Evolutionary conservation across 2,113 vertebrate species (phyloP).

Genomic region (Melospiza georgiana): DNA sequence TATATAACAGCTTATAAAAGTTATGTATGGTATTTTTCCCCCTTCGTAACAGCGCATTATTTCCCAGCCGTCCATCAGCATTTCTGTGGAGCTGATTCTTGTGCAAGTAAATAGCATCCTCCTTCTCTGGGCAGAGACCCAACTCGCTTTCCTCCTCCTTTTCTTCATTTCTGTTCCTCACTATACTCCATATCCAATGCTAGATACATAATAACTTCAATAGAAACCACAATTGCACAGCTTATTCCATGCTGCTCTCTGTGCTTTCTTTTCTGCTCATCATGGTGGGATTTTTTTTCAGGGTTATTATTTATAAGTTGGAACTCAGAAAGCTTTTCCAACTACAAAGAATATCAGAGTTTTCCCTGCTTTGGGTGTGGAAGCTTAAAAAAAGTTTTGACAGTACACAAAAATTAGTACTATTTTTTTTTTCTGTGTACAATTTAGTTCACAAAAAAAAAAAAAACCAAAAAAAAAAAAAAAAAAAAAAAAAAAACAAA

Average conservation of each 20-base stretch:
- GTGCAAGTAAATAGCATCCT: background rate
- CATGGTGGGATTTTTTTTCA: background rate
- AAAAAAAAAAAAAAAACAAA: no score
- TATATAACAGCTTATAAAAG: background rate
- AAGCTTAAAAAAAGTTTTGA: background rate
- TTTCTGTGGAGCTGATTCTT: background rate
- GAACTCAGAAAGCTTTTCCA: background rate
- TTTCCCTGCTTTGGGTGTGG: background rate
- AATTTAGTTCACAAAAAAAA: background rate
- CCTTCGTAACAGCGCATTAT: background rate
- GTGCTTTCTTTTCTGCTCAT: background rate
- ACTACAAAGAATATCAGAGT: background rate
- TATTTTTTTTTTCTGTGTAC: background rate
- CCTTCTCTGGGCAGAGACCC: constrained; percentile 22
- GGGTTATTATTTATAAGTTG: background rate
- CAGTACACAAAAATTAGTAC: background rate
- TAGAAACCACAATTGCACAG: background rate
- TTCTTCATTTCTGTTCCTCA: background rate
- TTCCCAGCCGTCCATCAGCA: background rate
- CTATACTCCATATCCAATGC: background rate
- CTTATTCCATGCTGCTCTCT: background rate
- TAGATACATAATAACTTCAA: background rate
- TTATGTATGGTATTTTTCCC: background rate
- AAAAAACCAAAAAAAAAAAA: no score
- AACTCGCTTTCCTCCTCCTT: background rate